Evolutionary conservation across 2,888 invertebrate genomes (phyloP).

Genomic region (Macrosiphum euphorbiae): DNA sequence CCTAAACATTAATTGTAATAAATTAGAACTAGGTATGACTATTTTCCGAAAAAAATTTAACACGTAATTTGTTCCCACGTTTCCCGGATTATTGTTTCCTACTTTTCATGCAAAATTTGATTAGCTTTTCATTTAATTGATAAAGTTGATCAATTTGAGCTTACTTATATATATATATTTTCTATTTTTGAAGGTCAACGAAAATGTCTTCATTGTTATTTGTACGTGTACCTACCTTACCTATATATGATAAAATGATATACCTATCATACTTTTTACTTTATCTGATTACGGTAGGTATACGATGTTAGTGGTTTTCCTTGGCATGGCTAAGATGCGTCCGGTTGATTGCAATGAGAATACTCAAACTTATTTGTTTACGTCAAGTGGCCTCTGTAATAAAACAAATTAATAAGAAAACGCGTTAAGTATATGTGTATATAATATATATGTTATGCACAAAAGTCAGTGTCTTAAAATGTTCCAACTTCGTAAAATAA

Average conservation of each 20-base stretch:
- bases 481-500: background rate
- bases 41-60: background rate
- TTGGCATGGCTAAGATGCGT: conserved; percentile 48
- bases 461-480: background rate
- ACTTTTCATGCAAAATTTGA: background rate
- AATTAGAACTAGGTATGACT: background rate
- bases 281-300: conserved; percentile 29
- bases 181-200: background rate
- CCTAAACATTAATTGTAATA: background rate
- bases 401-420: conserved; percentile 13
- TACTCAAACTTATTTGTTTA: conserved; percentile 6
- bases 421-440: background rate
- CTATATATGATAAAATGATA: background rate
- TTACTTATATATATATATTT: background rate
- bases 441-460: no score
- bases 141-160: background rate
- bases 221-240: background rate
- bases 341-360: conserved; percentile 51
- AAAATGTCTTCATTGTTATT: conserved; percentile 23
- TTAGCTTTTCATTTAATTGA: background rate
- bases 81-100: background rate
- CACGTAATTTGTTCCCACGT: no score
- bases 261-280: background rate
- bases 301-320: conserved; percentile 52
- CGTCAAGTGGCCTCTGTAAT: conserved; percentile 29